A percentile compares a stretch with the other conserved stretches of the same genome.
These are phyloP conservation scores for Cyprinodon variegatus DNA, from an alignment of 2,113 vertebrate species.

Conservation along the genomic window DNA sequence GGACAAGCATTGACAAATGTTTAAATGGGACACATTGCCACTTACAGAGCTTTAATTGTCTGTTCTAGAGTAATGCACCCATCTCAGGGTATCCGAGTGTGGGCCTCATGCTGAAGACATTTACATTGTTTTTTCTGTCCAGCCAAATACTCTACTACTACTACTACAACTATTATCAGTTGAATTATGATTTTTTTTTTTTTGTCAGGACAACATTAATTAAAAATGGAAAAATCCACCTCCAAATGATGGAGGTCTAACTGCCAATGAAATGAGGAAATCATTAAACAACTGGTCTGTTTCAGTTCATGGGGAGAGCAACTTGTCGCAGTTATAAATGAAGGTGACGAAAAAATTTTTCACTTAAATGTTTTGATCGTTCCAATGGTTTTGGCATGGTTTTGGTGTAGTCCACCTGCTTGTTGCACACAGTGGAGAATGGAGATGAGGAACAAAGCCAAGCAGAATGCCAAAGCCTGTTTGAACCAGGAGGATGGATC, in stretches of 20 bases:
- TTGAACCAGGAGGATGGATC: conserved; percentile 47
- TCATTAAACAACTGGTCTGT: conserved; percentile 7
- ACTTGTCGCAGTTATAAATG: conserved; percentile 36
- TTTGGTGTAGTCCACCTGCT: conserved; percentile 90
- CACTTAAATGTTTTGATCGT: conserved; percentile 62
- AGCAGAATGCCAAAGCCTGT: conserved; percentile 70
- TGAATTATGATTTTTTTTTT: conserved; percentile 16
- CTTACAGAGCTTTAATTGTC: conserved; percentile 2
- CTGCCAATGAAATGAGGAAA: conserved; percentile 33
- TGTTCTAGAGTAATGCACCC: conserved; percentile 4
- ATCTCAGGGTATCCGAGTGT: neutral
- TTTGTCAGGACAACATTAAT: conserved; percentile 45
- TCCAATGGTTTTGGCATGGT: conserved; percentile 75
- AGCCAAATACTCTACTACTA: conserved; percentile 9
- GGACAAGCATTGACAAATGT: neutral
- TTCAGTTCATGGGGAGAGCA: conserved; percentile 26
- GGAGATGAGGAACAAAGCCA: conserved; percentile 80
- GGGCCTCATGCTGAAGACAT: neutral
- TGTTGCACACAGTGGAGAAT: conserved; percentile 88
- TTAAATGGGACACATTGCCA: neutral
- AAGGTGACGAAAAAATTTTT: conserved; percentile 6
- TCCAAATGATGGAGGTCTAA: conserved; percentile 41
- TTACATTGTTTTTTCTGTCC: neutral
- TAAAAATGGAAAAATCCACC: conserved; percentile 48
- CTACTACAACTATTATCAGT: conserved; percentile 46